Percentiles rank a stretch among this genome's conserved stretches.
These are phyloP conservation scores for Phthorimaea operculella DNA, from an alignment of 1,140 invertebrate species.

Conservation along the genomic window DNA sequence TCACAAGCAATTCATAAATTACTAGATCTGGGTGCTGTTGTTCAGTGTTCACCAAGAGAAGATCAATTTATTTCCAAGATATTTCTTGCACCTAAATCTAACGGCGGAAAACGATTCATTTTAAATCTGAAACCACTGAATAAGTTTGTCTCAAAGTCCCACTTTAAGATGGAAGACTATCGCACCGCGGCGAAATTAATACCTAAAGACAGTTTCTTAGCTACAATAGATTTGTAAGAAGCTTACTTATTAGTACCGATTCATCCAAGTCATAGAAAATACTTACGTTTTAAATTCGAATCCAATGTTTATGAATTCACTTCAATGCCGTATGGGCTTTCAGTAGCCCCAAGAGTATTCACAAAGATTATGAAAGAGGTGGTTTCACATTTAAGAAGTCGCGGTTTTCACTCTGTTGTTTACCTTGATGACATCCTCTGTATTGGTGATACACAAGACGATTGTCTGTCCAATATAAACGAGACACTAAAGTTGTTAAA, in stretches of 20 bases:
- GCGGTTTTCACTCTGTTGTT: background rate
- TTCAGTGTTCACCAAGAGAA: background rate
- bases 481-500: constrained; percentile 1
- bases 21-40: constrained; percentile 1
- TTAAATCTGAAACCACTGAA: constrained; percentile 9
- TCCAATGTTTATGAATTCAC: background rate
- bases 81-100: constrained; percentile 3
- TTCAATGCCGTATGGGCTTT: constrained; percentile 4
- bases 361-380: constrained; percentile 4
- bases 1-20: constrained; percentile 3
- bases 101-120: constrained; percentile 8
- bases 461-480: background rate
- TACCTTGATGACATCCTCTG: constrained; percentile 9
- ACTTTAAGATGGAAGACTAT: constrained; percentile 11
- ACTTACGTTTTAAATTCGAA: constrained; percentile 4
- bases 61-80: constrained; percentile 9
- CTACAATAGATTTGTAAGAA: constrained; percentile 4
- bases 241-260: constrained; percentile 1
- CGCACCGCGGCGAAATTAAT: constrained; percentile 8
- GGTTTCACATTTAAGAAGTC: background rate
- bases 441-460: background rate
- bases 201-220: constrained; percentile 5
- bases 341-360: constrained; percentile 1
- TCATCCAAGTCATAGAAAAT: background rate
- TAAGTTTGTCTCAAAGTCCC: constrained; percentile 5